Conservation (phyloP, 1,140 invertebrate species). For the Drosophila leontia region DNA sequence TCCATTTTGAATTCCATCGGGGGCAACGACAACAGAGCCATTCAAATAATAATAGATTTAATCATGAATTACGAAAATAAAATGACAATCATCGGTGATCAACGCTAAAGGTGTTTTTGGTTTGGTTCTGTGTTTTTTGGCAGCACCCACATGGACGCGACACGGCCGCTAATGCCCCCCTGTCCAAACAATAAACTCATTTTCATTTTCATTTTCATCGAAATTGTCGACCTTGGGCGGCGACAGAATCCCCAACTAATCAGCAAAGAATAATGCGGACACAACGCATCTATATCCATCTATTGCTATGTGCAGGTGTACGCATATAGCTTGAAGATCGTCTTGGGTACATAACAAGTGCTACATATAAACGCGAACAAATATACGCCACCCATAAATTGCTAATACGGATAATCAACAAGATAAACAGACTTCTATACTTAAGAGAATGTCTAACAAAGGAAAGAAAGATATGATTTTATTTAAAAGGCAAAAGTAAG, state of each 20-base stretch:
- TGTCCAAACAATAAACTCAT: constrained; percentile 80
- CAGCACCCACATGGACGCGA: constrained; percentile 63
- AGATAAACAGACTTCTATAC: background rate
- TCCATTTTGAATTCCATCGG: constrained; percentile 28
- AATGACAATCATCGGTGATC: constrained; percentile 69
- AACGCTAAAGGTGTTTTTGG: constrained; percentile 62
- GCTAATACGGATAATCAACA: constrained; percentile 9
- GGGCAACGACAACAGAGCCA: constrained; percentile 34
- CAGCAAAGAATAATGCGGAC: constrained; percentile 19
- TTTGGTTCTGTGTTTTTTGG: constrained; percentile 49
- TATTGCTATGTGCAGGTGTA: constrained; percentile 8
- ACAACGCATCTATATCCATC: constrained; percentile 22
- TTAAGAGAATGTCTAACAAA: background rate
- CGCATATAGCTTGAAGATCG: constrained; percentile 3
- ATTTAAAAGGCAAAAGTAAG: too few species aligned
- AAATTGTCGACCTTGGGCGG: constrained; percentile 69
- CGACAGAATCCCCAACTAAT: constrained; percentile 57
- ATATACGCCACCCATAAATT: constrained; percentile 7
- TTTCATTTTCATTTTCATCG: constrained; percentile 79
- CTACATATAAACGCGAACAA: background rate
- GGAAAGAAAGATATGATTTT: too few species aligned
- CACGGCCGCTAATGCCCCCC: constrained; percentile 54
- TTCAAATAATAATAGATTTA: constrained; percentile 63
- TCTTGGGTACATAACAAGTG: constrained; percentile 7
- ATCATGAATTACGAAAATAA: constrained; percentile 82